These are phyloP conservation scores for Hippopotamus amphibius DNA, from an alignment of 2,113 vertebrate genomes.

Conservation along the genomic window DNA sequence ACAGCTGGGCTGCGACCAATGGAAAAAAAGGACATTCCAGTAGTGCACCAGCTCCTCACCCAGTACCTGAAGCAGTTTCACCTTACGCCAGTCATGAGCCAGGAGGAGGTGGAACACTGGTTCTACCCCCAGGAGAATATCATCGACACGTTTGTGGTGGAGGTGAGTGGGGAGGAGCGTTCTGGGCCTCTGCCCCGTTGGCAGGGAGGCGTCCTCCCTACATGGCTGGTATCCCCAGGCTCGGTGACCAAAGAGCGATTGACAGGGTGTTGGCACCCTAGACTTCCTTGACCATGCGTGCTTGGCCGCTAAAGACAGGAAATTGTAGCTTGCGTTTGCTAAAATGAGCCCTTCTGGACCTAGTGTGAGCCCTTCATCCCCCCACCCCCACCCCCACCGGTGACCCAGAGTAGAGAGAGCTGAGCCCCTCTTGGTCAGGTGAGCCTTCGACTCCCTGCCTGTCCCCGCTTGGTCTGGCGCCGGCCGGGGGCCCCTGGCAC, in stretches of 20 bases:
- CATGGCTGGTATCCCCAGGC: background rate
- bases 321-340: background rate
- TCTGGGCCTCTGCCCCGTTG: background rate
- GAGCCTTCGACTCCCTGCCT: background rate
- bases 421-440: background rate
- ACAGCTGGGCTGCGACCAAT: constrained; percentile 93
- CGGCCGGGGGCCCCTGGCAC: background rate
- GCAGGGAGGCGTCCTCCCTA: background rate
- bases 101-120: constrained; percentile 97
- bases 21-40: constrained; percentile 93
- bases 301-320: background rate
- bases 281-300: background rate
- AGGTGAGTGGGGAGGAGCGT: constrained; percentile 87
- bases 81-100: constrained; percentile 94
- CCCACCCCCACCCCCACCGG: accelerated
- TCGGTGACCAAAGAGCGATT: accelerated
- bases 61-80: constrained; percentile 96
- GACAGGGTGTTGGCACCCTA: background rate
- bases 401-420: background rate
- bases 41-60: constrained; percentile 92
- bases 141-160: constrained; percentile 97
- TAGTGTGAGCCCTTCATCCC: background rate
- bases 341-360: background rate
- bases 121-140: constrained; percentile 97
- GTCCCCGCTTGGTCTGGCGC: background rate